These are phyloP conservation scores for Alligator mississippiensis DNA, from an alignment of 2,113 vertebrate species.

Conservation along the genomic window DNA sequence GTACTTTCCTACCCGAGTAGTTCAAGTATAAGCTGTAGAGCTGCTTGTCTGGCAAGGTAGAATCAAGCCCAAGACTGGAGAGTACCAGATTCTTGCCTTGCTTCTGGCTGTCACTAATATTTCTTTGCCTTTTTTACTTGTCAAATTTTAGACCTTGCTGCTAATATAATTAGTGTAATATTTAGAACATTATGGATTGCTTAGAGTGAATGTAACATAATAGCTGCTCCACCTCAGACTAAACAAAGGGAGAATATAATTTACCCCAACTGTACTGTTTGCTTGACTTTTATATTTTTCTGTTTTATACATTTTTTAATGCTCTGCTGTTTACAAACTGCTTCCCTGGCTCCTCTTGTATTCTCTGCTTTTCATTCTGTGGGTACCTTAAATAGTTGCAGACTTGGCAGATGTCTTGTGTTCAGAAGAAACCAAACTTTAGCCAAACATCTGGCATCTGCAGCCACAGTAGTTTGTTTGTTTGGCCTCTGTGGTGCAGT, in stretches of 20 bases:
- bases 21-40: background rate
- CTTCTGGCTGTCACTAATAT: background rate
- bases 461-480: fast-evolving
- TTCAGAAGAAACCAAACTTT: background rate
- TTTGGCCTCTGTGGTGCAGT: fast-evolving
- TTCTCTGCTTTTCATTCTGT: background rate
- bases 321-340: background rate
- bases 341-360: background rate
- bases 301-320: background rate
- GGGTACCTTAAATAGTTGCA: background rate
- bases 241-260: background rate
- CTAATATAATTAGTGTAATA: no score
- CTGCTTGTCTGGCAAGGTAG: background rate
- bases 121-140: background rate
- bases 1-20: background rate
- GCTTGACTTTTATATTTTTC: background rate
- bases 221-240: background rate
- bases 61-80: background rate
- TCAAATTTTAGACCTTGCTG: background rate
- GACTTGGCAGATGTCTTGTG: background rate
- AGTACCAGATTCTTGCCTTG: background rate
- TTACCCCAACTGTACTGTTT: background rate
- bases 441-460: background rate
- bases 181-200: background rate
- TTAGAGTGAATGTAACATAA: background rate